Percentiles rank a stretch among this genome's conserved stretches.
Evolutionary conservation across 37 sponge, comb jelly and placozoan species (phyloP).

Genomic region (Oopsacas minuta): DNA sequence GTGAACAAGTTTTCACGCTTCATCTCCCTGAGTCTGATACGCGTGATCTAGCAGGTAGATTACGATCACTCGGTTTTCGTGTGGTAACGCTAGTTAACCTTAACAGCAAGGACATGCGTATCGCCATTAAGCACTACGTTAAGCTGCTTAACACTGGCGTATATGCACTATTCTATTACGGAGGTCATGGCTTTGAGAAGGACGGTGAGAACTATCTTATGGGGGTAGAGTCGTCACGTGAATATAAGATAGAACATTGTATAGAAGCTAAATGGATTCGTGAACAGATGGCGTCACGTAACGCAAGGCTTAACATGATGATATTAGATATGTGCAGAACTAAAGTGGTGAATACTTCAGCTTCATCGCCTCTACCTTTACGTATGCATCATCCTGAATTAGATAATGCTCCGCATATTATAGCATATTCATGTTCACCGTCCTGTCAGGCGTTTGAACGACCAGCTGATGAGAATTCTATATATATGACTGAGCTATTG

Average conservation of each 20-base stretch:
- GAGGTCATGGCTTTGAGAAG: conserved; percentile 93
- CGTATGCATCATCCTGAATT: not conserved
- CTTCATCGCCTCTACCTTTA: not conserved
- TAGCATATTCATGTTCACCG: conserved; percentile 10
- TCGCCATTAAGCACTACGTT: conserved; percentile 62
- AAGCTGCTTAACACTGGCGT: conserved; percentile 65
- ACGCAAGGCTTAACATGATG: conserved; percentile 78
- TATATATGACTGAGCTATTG: conserved; percentile 24
- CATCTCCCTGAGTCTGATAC: conserved; percentile 71
- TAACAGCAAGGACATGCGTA: conserved; percentile 74
- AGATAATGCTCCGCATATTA: conserved; percentile 16
- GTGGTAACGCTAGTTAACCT: conserved; percentile 82
- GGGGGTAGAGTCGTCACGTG: conserved; percentile 70
- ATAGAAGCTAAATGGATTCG: conserved; percentile 71
- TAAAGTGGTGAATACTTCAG: not conserved
- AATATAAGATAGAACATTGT: conserved; percentile 64
- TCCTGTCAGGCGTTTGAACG: conserved; percentile 17
- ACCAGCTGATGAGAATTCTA: conserved; percentile 20
- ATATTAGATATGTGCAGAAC: conserved; percentile 95
- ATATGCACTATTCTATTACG: conserved; percentile 97
- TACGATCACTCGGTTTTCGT: conserved; percentile 59
- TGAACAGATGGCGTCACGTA: conserved; percentile 57
- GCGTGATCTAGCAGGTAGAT: conserved; percentile 51
- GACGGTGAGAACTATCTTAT: conserved; percentile 81
- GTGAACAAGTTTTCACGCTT: conserved; percentile 29